Base-by-base conservation (phyloP, 2,113 vertebrate genomes). In the Nansenia antarctica region DNA sequence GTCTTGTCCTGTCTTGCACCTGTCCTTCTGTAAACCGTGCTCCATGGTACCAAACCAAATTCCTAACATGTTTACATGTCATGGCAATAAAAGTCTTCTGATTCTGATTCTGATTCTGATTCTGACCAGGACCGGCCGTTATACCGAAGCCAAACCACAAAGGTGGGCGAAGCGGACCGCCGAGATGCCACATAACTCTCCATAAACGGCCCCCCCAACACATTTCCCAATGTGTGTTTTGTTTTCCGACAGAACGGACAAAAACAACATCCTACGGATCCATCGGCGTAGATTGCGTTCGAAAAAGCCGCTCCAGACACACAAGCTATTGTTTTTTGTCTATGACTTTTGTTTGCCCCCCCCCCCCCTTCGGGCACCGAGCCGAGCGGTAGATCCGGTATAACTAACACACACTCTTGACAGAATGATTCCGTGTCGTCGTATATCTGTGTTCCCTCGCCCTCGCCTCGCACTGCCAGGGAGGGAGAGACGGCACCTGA, bases 371-470 rank as follows among this genome's bases (percentile, higher is more conserved):
- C n/a, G n/a, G 80, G 73, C 58, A 77, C 65, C 76, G 64, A 73
- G 65, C 60, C 57, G 62, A 82, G 78, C 37, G 29, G 32, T 67
- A 82, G 64, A 82, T 75, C n/a, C 7, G 29, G 11, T 71, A 9
- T 64, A 73, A 63, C 52, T 62, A 53, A 26, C 5, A 52, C 64
- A 61, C 42, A 30, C 9, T 15, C 61, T 45, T 74, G 35, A 71
- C 72, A 74, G 62, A 79, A 69, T 75, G 49, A 71, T 65, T 34
- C 53, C 59, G 67, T 65, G 77, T 78, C 78, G 65, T 59, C 69
- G 35, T 65, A 65, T 64, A 24, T n/a, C n/a, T 74, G 47, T 79
- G 76, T 22, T 74, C 55, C 59, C 64, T 72, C n/a, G n/a, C n/a
- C n/a, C n/a, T n/a, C n/a, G 69, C 73, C 65, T 72, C 55, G 58